These are phyloP conservation scores for Macquaria ambigua DNA, from an alignment of 2,113 vertebrate genomes.

Conservation along the genomic window DNA sequence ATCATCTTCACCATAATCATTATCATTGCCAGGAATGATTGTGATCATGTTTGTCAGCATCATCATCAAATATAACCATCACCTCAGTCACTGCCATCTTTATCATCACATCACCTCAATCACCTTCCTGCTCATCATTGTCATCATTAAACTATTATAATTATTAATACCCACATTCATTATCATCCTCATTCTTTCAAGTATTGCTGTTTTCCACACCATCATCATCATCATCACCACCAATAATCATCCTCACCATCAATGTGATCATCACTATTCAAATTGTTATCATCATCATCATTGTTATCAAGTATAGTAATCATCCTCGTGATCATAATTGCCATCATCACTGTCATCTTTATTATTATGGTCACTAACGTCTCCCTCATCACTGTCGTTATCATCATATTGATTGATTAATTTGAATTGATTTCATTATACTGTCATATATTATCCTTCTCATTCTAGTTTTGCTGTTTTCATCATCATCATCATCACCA, in stretches of 20 bases:
- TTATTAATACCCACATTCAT: not conserved
- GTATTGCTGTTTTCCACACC: too few species aligned
- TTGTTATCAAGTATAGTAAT: not conserved
- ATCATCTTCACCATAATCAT: not conserved
- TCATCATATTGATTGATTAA: not conserved
- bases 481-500: not conserved
- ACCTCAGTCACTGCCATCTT: not conserved
- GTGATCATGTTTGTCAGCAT: not conserved
- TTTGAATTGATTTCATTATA: not conserved
- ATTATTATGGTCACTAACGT: not conserved
- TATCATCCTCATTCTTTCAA: not conserved
- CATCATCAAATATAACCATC: not conserved
- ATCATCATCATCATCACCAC: not conserved
- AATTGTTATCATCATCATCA: not conserved
- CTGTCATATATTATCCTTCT: not conserved
- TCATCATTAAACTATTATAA: not conserved
- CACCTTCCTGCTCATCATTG: not conserved
- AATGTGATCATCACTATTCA: not conserved
- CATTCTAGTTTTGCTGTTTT: not conserved
- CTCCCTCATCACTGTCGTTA: not conserved
- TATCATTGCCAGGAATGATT: not conserved
- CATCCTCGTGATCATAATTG: not conserved
- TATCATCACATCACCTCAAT: not conserved
- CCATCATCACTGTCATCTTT: not conserved
- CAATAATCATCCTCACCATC: conserved; percentile 3